phyloP scores from a whole-genome alignment of 2,113 vertebrate genomes.

The Amia ocellicauda region DNA sequence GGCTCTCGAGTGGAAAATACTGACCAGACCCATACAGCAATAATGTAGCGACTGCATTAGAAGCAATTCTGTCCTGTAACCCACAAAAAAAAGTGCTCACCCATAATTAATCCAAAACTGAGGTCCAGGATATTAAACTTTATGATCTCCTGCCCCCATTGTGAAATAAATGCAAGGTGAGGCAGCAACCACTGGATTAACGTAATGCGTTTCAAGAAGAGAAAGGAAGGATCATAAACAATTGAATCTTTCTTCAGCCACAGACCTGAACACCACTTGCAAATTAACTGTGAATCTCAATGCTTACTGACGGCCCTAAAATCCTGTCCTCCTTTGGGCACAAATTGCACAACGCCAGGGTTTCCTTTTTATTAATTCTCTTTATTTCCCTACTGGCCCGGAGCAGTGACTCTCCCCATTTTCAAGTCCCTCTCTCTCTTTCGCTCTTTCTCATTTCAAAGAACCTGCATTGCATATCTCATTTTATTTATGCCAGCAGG shows the following conservation, averaged over 20 bases:
- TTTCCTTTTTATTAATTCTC: neutral
- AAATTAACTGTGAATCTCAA: neutral
- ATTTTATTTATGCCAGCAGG: neutral
- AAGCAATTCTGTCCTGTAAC: too few relatives aligned
- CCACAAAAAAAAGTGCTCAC: too few relatives aligned
- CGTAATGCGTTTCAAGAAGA: neutral
- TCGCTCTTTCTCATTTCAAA: neutral
- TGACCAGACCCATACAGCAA: too few relatives aligned
- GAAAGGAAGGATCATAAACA: too few relatives aligned
- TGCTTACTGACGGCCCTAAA: neutral
- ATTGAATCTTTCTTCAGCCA: neutral
- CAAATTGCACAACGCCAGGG: neutral
- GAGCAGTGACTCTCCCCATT: neutral
- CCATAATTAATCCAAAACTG: too few relatives aligned
- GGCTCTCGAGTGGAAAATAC: too few relatives aligned
- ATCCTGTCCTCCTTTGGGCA: neutral
- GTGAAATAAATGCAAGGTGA: neutral
- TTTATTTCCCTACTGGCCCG: conserved; percentile 1
- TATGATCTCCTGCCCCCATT: too few relatives aligned
- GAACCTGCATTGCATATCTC: neutral
- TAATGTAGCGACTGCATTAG: too few relatives aligned
- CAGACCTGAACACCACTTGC: neutral
- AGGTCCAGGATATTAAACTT: too few relatives aligned
- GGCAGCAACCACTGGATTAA: neutral
- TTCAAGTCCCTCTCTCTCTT: too few relatives aligned